Evolutionary conservation across 2,888 invertebrate species (phyloP), one percentile per base, ranked within the genome.

Genomic region (Amblyjoppa proteus): DNA sequence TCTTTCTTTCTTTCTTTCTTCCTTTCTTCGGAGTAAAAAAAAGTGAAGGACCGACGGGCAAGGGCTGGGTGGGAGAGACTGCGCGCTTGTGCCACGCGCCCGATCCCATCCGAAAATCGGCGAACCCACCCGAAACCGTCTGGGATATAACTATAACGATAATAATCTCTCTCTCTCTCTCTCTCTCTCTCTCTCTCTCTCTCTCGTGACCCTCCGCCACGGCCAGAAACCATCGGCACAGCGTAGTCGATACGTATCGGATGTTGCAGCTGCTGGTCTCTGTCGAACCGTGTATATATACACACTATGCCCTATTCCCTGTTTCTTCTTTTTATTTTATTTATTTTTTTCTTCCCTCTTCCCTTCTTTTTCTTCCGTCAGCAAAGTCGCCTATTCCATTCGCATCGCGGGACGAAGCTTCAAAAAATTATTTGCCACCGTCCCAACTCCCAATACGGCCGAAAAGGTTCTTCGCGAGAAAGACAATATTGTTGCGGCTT

Each of bases 231-330:
- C 84, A 71, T 81, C 85, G 87, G 87, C 61, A 31, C 83, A 77
- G 56, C 77, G 38, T 84, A 71, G 70, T 87, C 88, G 90, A 90
- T 90, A 90, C 91, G 89, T 92, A 93, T 93, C 92, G 93, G 90
- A 89, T 92, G 92, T 91, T 92, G 93, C 93, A 93, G 93, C 93
- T 93, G 93, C 93, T 93, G 92, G 92, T 91, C 92, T 92, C 90
- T 91, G 90, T 89, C 90, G 88, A 87, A 87, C 83, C 69, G 64
- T 49, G 56, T 68, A 56, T 53, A 28, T 61, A 70, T 49, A 64
- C 41, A 25, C 28, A 56, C 78, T 20, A 66, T 71, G 4, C 75
- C 16, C 68, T 69, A 75, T 79, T 81, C 53, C 34, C 34, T 13
- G 20, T 56, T 1, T 66, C 20, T 77, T 78, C 68, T 28, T 28